A percentile compares a stretch with the other conserved stretches of the same genome.
Conservation (phyloP, 2,797 vertebrate genomes). For the Premnoplex brunnescens region DNA sequence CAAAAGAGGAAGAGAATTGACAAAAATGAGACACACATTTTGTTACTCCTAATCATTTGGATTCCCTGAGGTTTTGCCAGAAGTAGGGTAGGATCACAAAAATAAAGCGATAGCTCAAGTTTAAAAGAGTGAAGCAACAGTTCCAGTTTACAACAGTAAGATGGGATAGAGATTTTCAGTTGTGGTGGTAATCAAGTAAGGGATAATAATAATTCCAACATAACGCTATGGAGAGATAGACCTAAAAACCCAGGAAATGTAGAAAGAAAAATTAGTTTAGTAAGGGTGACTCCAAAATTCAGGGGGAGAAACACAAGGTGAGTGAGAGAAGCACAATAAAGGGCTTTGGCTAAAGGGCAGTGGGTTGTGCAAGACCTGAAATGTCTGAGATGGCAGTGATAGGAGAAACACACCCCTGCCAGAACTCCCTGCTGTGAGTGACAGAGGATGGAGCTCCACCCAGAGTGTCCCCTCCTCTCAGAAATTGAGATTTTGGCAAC, state of each 20-base stretch:
- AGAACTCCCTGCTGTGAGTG: neutral
- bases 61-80: neutral
- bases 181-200: neutral
- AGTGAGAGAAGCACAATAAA: neutral
- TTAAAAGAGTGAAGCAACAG: neutral
- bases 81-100: neutral
- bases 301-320: accelerated
- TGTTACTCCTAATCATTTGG: neutral
- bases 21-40: neutral
- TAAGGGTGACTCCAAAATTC: neutral
- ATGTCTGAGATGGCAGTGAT: neutral
- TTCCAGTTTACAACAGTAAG: neutral
- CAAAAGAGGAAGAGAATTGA: neutral
- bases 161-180: neutral
- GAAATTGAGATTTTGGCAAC: neutral
- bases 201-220: neutral
- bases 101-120: neutral
- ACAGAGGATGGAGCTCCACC: neutral
- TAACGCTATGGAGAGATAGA: neutral
- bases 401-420: neutral
- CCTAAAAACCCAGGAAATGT: neutral
- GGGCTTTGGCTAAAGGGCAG: neutral
- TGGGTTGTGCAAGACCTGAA: neutral
- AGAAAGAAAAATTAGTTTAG: neutral
- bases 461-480: neutral